Percentiles rank a stretch among this genome's conserved stretches.
Conservation (phyloP, 1,140 invertebrate genomes). For the Trachymyrmex cornetzi region DNA sequence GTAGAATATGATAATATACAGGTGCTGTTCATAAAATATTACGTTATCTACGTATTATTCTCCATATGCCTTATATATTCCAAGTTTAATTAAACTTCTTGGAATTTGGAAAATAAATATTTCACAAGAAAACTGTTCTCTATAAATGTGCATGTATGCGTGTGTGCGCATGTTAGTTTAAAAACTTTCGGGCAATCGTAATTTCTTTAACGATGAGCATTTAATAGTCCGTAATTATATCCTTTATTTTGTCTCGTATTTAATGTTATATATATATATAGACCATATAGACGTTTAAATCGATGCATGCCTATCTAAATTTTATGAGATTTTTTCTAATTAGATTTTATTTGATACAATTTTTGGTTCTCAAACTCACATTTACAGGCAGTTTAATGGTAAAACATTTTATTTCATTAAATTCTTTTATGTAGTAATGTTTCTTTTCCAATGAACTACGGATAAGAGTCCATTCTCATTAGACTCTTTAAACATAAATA, state of each 20-base stretch:
- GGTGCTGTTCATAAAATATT: slow-evolving; percentile 23
- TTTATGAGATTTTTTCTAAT: neutral
- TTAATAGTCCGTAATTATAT: slow-evolving; percentile 5
- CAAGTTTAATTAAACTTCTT: slow-evolving; percentile 42
- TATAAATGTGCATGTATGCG: neutral
- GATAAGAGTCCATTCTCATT: neutral
- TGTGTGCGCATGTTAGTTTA: slow-evolving; percentile 2
- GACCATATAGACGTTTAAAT: neutral
- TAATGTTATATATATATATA: neutral
- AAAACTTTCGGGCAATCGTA: neutral
- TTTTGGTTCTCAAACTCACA: neutral
- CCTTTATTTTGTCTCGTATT: neutral
- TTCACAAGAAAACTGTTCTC: slow-evolving; percentile 27
- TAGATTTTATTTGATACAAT: neutral
- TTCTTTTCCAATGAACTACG: neutral
- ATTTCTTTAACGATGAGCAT: neutral
- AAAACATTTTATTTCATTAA: slow-evolving; percentile 8
- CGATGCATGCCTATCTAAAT: neutral
- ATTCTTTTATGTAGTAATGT: neutral
- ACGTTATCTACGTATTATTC: slow-evolving; percentile 32
- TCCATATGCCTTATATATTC: slow-evolving; percentile 48
- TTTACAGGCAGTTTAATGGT: neutral
- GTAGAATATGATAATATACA: slow-evolving; percentile 16
- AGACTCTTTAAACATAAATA: slow-evolving; percentile 4
- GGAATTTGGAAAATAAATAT: slow-evolving; percentile 50